Conservation (phyloP, 2,797 vertebrate genomes). For the Hemitrygon akajei region DNA sequence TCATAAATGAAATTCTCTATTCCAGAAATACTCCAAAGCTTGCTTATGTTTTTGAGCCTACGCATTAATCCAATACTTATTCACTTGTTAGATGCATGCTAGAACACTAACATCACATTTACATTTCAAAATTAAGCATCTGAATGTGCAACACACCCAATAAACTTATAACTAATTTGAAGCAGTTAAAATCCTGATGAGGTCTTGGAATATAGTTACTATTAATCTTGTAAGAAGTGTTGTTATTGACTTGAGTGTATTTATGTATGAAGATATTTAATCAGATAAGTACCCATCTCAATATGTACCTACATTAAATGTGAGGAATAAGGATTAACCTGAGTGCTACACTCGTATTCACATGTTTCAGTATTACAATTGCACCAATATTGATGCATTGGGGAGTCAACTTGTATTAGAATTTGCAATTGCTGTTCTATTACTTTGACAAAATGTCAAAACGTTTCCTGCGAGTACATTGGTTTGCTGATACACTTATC, state of each 20-base stretch:
- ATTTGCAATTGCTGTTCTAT: slow-evolving; percentile 1
- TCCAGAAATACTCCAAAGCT: too few species aligned
- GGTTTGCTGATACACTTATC: background rate
- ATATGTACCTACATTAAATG: background rate
- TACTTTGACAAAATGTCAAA: background rate
- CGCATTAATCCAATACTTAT: background rate
- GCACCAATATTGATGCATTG: background rate
- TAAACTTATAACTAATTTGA: background rate
- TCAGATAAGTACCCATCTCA: background rate
- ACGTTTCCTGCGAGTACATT: background rate
- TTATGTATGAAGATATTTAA: background rate
- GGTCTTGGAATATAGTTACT: background rate
- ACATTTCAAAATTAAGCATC: background rate
- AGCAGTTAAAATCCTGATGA: background rate
- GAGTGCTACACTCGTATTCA: background rate
- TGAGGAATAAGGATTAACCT: background rate
- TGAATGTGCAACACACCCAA: background rate
- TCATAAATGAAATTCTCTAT: too few species aligned
- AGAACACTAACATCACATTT: background rate
- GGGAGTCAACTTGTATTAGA: background rate
- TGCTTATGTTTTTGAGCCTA: background rate
- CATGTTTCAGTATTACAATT: background rate
- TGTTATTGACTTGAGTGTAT: background rate
- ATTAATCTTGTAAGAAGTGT: background rate
- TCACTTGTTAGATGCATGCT: background rate